Base-by-base conservation (phyloP, 2,888 invertebrate species). In the Sphaerophoria taeniata region DNA sequence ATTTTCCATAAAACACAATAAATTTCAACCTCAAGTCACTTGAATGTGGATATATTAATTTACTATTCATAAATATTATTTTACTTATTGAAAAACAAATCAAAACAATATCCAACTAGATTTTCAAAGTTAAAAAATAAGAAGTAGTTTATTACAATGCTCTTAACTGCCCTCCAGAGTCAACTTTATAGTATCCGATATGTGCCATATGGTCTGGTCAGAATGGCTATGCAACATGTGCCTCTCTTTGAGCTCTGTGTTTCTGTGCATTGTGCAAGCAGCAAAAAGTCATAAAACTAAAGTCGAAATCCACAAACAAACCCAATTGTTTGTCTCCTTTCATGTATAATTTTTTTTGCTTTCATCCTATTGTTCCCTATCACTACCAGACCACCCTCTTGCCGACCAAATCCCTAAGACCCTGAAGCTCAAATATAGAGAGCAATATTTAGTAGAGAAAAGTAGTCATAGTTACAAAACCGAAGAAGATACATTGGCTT, bases 271-370 rank as follows among this genome's bases (percentile, higher is more conserved):
- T 33, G 9, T 34, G 9, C 45, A 45, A 11, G 61, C 14, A 47
- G 45, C 16, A 16, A 53, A 67, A 67, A 45, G 43, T 53, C 73
- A 67, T 73, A 74, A 80, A 69, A 58, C 69, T 63, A 55, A 43
- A 56, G 65, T 67, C 36, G 12, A 74, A 39, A 16, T 47, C 69
- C 11, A 14, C 55, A 74, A 70, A 56, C 14, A 74, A 70, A 56
- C 14, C 31, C 47, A 24, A 74, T 58, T 43, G 43, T 43, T 14
- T 14, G 31, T 63, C 7, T 45, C 14, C 47, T 47, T 24, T 43
- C 12, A 9, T 43, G 11, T 43, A 6, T 43, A 11, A 6, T 0
- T 3, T 3, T 43, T 43, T 43, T 58, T 36, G 36, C 24, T 58
- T 6, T 24, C 16, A 43, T 24, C 60, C 43, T 9, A 43, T n/a